Evolutionary conservation across 2,888 invertebrate genomes (phyloP).

Genomic region (Arge pagana): DNA sequence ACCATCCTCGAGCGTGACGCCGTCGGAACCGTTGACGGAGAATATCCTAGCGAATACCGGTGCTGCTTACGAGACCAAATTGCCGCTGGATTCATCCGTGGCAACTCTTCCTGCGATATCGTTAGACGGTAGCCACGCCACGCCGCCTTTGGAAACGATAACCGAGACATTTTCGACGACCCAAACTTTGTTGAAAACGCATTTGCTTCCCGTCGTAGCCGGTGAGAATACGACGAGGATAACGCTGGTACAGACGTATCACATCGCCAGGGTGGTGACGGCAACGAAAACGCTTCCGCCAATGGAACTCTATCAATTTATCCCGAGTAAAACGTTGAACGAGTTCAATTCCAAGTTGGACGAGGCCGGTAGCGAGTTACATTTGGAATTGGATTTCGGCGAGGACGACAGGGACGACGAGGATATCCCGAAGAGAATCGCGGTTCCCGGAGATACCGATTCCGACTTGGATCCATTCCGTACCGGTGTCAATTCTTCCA

Average conservation of each 20-base stretch:
- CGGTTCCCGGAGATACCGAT: conserved; percentile 65
- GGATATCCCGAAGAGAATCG: conserved; percentile 55
- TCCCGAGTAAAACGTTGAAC: conserved; percentile 82
- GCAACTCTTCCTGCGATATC: conserved; percentile 83
- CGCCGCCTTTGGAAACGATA: conserved; percentile 84
- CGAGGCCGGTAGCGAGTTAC: conserved; percentile 86
- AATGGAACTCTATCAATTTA: conserved; percentile 84
- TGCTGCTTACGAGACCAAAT: conserved; percentile 72
- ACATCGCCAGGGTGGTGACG: conserved; percentile 83
- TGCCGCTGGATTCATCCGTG: conserved; percentile 75
- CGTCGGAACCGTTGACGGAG: conserved; percentile 82
- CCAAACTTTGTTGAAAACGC: conserved; percentile 85
- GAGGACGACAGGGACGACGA: conserved; percentile 72
- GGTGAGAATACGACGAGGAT: conserved; percentile 75
- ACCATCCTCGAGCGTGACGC: conserved; percentile 57
- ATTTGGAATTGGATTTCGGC: conserved; percentile 83
- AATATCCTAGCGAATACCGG: conserved; percentile 82
- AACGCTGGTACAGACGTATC: conserved; percentile 88
- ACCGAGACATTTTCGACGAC: conserved; percentile 93
- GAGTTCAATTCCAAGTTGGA: conserved; percentile 88
- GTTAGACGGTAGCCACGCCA: conserved; percentile 76
- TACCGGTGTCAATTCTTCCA: conserved; percentile 67
- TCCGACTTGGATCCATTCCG: conserved; percentile 75
- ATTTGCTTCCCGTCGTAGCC: conserved; percentile 81
- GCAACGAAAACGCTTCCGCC: conserved; percentile 90